These are phyloP conservation scores for Paralichthys olivaceus DNA, from an alignment of 2,113 vertebrate species.

Conservation along the genomic window DNA sequence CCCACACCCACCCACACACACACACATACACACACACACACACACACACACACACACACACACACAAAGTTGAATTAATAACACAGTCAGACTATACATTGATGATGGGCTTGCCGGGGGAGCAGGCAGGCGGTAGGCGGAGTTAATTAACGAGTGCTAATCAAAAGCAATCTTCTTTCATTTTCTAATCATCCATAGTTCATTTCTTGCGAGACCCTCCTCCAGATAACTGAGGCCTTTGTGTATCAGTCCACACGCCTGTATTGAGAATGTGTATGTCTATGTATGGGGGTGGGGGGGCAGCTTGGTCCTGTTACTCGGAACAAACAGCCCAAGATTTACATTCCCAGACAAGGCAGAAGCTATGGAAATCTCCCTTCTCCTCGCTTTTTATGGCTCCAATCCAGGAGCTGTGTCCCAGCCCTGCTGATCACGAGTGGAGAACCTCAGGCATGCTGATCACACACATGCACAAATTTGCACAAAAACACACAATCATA, in stretches of 20 bases:
- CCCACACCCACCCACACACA: too few species aligned
- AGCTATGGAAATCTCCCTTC: slow-evolving; percentile 32
- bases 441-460: slow-evolving; percentile 15
- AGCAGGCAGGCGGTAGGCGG: slow-evolving; percentile 49
- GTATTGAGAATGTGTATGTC: neutral
- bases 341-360: neutral
- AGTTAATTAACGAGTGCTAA: slow-evolving; percentile 73
- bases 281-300: neutral
- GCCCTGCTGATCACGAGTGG: slow-evolving; percentile 7
- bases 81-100: slow-evolving; percentile 34
- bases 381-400: slow-evolving; percentile 27
- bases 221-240: slow-evolving; percentile 46
- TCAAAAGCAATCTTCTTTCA: slow-evolving; percentile 74
- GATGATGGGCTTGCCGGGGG: slow-evolving; percentile 46
- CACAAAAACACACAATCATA: neutral
- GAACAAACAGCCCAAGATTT: slow-evolving; percentile 21
- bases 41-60: slow-evolving; percentile 6
- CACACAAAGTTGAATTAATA: slow-evolving; percentile 42
- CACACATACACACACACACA: neutral
- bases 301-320: slow-evolving; percentile 7
- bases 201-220: slow-evolving; percentile 42
- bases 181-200: slow-evolving; percentile 68
- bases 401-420: slow-evolving; percentile 38
- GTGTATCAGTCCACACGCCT: slow-evolving; percentile 14
- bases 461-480: neutral